phyloP scores from a whole-genome alignment of 2,888 invertebrate genomes.

The Eulithis prunata region DNA sequence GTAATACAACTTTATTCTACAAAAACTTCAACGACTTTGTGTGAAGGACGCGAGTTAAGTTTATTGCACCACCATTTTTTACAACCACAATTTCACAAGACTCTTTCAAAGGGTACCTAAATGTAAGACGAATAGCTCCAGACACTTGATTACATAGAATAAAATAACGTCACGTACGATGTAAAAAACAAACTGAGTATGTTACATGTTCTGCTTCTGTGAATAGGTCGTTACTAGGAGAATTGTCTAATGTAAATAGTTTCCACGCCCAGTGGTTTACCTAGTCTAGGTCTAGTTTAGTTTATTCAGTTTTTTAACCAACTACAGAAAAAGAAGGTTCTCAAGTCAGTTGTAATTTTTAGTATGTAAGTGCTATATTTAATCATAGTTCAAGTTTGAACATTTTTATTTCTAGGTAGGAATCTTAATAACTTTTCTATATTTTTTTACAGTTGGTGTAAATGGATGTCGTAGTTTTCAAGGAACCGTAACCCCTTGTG shows the following conservation, averaged over 20 bases:
- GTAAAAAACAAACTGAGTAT: slow-evolving; percentile 2
- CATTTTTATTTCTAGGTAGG: too few relatives aligned
- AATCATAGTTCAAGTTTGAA: too few relatives aligned
- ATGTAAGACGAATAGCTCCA: slow-evolving; percentile 5
- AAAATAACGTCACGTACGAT: slow-evolving; percentile 5
- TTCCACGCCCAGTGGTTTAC: too few relatives aligned
- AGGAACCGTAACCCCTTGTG: not conserved
- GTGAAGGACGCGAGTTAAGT: slow-evolving; percentile 8
- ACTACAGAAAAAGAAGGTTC: too few relatives aligned
- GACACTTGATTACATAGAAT: slow-evolving; percentile 13
- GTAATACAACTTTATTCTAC: not conserved
- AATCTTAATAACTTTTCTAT: too few relatives aligned
- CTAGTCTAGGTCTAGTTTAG: too few relatives aligned
- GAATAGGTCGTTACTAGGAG: too few relatives aligned
- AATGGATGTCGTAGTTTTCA: not conserved
- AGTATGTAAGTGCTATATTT: too few relatives aligned
- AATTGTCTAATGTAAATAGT: too few relatives aligned
- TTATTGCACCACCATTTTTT: slow-evolving; percentile 15
- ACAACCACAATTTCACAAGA: slow-evolving; percentile 8
- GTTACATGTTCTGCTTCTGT: not conserved
- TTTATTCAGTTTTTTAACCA: too few relatives aligned
- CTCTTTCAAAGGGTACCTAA: slow-evolving; percentile 10
- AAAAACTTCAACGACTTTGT: slow-evolving; percentile 8
- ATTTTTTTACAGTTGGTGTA: not conserved
- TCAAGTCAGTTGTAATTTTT: too few relatives aligned